These are phyloP conservation scores for Tragelaphus imberbis DNA, from an alignment of 2,113 vertebrate species.

Conservation along the genomic window DNA sequence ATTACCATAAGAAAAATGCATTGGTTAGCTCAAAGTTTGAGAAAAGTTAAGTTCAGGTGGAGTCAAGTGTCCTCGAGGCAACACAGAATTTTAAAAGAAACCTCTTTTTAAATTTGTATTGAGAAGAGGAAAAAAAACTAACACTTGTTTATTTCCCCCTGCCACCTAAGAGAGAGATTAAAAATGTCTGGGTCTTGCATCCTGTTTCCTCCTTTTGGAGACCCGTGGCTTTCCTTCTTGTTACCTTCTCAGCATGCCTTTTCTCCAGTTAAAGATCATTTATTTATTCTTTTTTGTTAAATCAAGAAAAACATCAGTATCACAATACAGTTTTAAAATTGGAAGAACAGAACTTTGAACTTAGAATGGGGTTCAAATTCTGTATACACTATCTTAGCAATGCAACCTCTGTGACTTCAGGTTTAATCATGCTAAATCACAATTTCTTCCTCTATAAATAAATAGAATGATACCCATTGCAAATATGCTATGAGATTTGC, in stretches of 20 bases:
- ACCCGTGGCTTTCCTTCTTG: not conserved
- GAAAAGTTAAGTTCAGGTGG: not conserved
- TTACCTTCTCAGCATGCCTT: not conserved
- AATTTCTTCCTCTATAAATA: not conserved
- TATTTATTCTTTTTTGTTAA: not conserved
- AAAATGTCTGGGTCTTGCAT: not conserved
- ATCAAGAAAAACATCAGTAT: not conserved
- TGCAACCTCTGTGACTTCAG: not conserved
- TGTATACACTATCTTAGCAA: not conserved
- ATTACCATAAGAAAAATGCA: not conserved
- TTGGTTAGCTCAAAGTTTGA: not conserved
- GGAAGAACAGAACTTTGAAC: not conserved
- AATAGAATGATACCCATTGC: not conserved
- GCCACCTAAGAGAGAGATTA: not conserved
- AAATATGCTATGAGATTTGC: not conserved
- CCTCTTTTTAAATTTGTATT: not conserved
- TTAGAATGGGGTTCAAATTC: not conserved
- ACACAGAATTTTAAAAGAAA: not conserved
- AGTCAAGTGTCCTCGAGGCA: not conserved
- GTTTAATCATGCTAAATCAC: not conserved
- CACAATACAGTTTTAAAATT: not conserved
- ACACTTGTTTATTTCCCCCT: not conserved
- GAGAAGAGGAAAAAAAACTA: not conserved
- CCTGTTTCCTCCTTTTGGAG: not conserved
- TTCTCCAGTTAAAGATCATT: not conserved